phyloP scores from a whole-genome alignment of 2,797 vertebrate species.

The Macropus fuliginosus region DNA sequence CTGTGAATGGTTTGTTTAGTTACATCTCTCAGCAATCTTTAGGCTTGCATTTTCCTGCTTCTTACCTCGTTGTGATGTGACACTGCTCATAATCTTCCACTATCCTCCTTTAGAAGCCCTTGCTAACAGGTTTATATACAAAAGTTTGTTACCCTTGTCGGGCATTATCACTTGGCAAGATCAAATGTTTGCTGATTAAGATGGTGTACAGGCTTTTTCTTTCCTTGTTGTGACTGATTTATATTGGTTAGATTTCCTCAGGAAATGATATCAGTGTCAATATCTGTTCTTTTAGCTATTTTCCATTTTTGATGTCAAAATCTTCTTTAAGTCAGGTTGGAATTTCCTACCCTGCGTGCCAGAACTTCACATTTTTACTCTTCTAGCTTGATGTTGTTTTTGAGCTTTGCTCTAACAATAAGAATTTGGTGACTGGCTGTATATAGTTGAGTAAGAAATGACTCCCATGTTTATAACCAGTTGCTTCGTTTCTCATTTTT shows the following conservation, averaged over 20 bases:
- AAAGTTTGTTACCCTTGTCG: not conserved
- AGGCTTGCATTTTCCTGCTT: not conserved
- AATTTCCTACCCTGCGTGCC: not conserved
- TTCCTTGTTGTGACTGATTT: not conserved
- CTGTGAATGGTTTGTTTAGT: not conserved
- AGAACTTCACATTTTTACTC: not conserved
- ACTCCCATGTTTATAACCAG: not conserved
- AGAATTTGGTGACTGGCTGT: not conserved
- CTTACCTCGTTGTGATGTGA: not conserved
- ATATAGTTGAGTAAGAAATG: not conserved
- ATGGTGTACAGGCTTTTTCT: not conserved
- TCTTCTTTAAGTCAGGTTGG: not conserved
- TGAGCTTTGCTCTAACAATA: not conserved
- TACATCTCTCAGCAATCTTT: not conserved
- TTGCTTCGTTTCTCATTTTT: not conserved
- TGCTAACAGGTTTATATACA: not conserved
- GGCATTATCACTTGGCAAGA: not conserved
- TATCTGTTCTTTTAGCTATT: not conserved
- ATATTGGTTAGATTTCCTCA: not conserved
- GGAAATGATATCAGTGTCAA: not conserved
- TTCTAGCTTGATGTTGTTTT: not conserved
- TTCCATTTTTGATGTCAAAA: not conserved
- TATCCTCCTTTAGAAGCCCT: not conserved
- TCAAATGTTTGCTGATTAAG: not conserved
- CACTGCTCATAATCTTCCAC: not conserved